These are phyloP conservation scores for Aldabrachelys gigantea DNA, from an alignment of 2,113 vertebrate species.

Conservation along the genomic window DNA sequence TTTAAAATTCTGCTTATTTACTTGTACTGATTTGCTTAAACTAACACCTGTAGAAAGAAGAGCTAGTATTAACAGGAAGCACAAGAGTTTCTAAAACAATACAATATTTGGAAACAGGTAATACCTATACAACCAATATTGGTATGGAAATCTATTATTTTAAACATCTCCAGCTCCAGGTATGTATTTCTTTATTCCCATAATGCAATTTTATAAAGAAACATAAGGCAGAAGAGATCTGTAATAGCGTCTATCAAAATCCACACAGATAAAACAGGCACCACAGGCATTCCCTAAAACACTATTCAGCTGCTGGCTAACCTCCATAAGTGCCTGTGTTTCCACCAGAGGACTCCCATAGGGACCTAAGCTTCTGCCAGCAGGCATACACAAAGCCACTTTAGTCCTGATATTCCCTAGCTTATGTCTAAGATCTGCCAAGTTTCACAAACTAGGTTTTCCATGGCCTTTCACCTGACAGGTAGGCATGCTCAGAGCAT, in stretches of 20 bases:
- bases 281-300: not conserved
- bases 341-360: not conserved
- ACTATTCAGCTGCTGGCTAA: not conserved
- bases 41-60: constrained; percentile 63
- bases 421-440: not conserved
- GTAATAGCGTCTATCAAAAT: not conserved
- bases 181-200: not conserved
- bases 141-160: not conserved
- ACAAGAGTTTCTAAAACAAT: constrained; percentile 4
- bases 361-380: not conserved
- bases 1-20: constrained; percentile 59
- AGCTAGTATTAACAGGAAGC: not conserved
- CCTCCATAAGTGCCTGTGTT: not conserved
- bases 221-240: not conserved
- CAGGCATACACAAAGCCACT: not conserved
- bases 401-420: not conserved
- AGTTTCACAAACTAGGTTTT: not conserved
- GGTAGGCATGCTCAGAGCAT: not conserved
- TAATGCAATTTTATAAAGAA: not conserved
- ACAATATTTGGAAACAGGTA: not conserved
- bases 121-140: not conserved
- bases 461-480: not conserved
- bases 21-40: constrained; percentile 71
- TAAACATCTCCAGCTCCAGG: not conserved
- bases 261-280: not conserved